Percentiles rank a stretch among this genome's conserved stretches.
These are phyloP conservation scores for Sebastes trivittatus DNA, from an alignment of 2,797 vertebrate genomes.

Conservation along the genomic window DNA sequence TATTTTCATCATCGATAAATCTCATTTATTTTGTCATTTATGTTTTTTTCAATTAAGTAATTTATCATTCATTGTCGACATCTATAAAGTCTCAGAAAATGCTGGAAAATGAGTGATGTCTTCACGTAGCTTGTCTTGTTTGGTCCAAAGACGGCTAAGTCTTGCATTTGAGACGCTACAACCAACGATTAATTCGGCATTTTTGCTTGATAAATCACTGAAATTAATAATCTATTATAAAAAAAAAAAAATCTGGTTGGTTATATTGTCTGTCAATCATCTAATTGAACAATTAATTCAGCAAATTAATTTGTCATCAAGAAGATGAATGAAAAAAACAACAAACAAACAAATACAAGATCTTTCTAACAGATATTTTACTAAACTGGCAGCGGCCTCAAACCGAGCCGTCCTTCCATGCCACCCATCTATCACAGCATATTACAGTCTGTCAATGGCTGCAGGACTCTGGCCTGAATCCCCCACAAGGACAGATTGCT, in stretches of 20 bases:
- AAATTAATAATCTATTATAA: not conserved
- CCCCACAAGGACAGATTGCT: conserved; percentile 35
- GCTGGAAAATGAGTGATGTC: not conserved
- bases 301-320: not conserved
- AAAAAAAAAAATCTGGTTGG: not conserved
- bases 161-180: not conserved
- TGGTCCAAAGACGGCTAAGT: not conserved
- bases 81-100: not conserved
- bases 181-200: not conserved
- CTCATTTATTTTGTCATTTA: not conserved
- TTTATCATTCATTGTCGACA: not conserved
- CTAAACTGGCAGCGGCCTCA: not conserved
- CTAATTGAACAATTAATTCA: not conserved
- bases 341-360: not conserved
- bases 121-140: not conserved
- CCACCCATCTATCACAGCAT: conserved; percentile 19
- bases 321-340: not conserved
- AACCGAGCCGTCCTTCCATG: not conserved
- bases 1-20: not conserved
- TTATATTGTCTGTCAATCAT: not conserved
- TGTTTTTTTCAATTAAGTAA: not conserved
- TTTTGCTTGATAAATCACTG: not conserved
- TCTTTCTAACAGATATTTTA: not conserved
- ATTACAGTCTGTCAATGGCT: conserved; percentile 28
- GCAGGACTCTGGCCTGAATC: conserved; percentile 21